Percentiles rank a stretch among this genome's conserved stretches.
phyloP scores from a whole-genome alignment of 2,797 vertebrate genomes.

The Epinephelus coioides region DNA sequence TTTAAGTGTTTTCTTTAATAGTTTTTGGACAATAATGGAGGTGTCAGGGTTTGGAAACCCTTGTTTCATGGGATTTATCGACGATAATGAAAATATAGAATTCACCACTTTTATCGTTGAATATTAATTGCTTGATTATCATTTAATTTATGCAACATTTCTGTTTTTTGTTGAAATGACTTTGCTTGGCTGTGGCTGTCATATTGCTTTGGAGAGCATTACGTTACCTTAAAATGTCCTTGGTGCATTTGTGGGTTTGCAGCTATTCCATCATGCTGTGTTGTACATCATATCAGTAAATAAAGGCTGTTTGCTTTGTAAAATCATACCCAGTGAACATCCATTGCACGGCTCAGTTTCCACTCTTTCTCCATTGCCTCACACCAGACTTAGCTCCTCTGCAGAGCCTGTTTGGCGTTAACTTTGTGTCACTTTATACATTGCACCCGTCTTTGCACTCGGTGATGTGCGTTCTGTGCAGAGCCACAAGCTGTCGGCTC shows the following conservation, averaged over 20 bases:
- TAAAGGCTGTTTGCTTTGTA: neutral
- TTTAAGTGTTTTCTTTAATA: neutral
- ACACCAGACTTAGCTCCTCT: conserved; percentile 22
- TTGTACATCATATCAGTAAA: neutral
- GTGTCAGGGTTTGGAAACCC: neutral
- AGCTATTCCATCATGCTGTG: neutral
- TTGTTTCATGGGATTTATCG: neutral
- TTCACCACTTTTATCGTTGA: neutral
- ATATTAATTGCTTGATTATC: neutral
- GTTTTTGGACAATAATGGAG: neutral
- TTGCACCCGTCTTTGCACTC: conserved; percentile 22
- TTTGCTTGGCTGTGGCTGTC: neutral
- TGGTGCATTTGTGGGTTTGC: neutral
- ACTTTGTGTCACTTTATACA: conserved; percentile 29
- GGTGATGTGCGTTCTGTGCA: conserved; percentile 14
- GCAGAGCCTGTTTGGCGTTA: neutral
- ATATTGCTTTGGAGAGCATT: neutral
- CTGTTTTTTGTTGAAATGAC: neutral
- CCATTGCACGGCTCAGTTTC: neutral
- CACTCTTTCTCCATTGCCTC: neutral
- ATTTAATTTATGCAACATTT: neutral
- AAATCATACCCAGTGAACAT: neutral
- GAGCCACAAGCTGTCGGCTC: conserved; percentile 59
- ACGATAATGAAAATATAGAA: neutral
- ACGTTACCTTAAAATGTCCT: neutral